Evolutionary conservation across 2,797 vertebrate genomes (phyloP).

Genomic region (Darevskia mixta): DNA sequence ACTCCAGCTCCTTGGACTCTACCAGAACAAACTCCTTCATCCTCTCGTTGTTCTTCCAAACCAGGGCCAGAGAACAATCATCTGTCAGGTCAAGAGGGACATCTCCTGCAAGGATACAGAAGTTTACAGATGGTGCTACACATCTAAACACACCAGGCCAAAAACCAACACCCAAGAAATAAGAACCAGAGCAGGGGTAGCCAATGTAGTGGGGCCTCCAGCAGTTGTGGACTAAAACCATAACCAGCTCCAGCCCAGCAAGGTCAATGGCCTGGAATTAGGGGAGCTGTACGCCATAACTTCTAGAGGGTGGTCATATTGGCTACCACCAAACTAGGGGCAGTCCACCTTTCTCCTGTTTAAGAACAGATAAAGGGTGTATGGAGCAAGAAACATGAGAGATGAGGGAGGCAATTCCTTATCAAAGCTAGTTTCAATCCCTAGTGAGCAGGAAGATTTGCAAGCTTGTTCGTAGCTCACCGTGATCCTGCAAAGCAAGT

Average conservation of each 20-base stretch:
- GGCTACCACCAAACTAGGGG: too few relatives aligned
- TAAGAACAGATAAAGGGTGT: background rate
- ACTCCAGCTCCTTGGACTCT: slow-evolving; percentile 96
- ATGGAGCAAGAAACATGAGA: background rate
- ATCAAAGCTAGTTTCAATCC: background rate
- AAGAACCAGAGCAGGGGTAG: background rate
- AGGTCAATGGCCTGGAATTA: too few relatives aligned
- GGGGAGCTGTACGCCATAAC: too few relatives aligned
- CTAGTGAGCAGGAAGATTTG: background rate
- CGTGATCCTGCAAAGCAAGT: background rate
- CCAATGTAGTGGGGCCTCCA: too few relatives aligned
- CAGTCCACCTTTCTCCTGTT: background rate
- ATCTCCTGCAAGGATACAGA: slow-evolving; percentile 81
- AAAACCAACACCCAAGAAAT: background rate
- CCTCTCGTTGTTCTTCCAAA: slow-evolving; percentile 98
- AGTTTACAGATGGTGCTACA: slow-evolving; percentile 9
- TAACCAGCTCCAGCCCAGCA: too few relatives aligned
- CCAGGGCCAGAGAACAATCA: slow-evolving; percentile 89
- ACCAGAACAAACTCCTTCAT: slow-evolving; percentile 95
- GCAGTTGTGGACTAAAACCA: too few relatives aligned
- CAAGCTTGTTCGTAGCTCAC: background rate
- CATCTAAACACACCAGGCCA: rapidly evolving
- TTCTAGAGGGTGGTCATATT: too few relatives aligned
- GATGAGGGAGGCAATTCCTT: too few relatives aligned
- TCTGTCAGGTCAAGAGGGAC: slow-evolving; percentile 86